These are phyloP conservation scores for Amyelois transitella DNA, from an alignment of 1,140 invertebrate genomes.

Conservation along the genomic window DNA sequence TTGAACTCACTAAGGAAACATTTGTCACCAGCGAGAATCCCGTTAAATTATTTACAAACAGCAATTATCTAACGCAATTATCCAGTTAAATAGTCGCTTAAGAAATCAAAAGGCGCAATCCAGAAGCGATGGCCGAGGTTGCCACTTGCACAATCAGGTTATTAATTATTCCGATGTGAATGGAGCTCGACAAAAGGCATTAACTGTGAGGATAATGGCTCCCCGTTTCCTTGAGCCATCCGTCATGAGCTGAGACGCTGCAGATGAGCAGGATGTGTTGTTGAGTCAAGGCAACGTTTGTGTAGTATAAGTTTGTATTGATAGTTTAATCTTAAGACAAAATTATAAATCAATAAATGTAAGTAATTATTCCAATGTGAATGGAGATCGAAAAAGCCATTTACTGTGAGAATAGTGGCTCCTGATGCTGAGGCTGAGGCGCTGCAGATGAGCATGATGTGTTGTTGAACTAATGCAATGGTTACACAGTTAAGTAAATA, in stretches of 20 bases:
- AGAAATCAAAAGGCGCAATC: constrained; percentile 3
- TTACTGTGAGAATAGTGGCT: constrained; percentile 48
- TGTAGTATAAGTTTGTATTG: no score
- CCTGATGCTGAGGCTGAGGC: constrained; percentile 11
- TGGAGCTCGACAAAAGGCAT: constrained; percentile 44
- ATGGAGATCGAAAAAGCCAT: constrained; percentile 44
- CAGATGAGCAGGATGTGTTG: background rate
- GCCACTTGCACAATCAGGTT: constrained; percentile 34
- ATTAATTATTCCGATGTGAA: constrained; percentile 53
- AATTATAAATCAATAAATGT: no score
- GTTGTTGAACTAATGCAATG: background rate
- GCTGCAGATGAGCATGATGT: background rate
- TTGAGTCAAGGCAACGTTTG: no score
- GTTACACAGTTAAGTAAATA: no score
- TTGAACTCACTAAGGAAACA: no score
- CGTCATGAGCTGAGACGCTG: constrained; percentile 1
- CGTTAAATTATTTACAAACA: background rate
- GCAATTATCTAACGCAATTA: constrained; percentile 2
- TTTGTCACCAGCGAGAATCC: no score
- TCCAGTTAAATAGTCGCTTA: constrained; percentile 6
- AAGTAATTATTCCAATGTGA: constrained; percentile 52
- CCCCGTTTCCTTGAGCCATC: constrained; percentile 28
- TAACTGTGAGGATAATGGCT: constrained; percentile 49
- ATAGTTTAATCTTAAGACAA: no score
- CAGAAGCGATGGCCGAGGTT: constrained; percentile 10